These are phyloP conservation scores for Mesocricetus auratus DNA, from an alignment of 2,113 vertebrate species.

Conservation along the genomic window DNA sequence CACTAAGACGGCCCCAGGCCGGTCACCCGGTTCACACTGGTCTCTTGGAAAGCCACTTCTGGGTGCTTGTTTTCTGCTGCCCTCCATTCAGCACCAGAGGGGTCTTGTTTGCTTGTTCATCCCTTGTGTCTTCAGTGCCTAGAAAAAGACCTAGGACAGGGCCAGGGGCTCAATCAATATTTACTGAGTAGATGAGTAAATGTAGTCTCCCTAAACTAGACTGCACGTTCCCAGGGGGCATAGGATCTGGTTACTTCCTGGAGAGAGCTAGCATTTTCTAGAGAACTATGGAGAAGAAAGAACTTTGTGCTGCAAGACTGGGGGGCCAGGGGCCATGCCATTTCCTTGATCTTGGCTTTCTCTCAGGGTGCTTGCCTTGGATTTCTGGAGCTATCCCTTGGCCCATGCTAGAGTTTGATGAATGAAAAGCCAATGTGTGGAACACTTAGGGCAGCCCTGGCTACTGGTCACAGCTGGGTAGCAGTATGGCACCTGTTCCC, in stretches of 20 bases:
- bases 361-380: not conserved
- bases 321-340: not conserved
- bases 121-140: not conserved
- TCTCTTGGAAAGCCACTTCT: not conserved
- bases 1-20: not conserved
- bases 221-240: constrained; percentile 14
- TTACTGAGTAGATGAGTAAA: constrained; percentile 59
- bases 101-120: constrained; percentile 7
- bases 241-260: constrained; percentile 60
- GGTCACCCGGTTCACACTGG: not conserved
- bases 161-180: constrained; percentile 60
- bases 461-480: not conserved
- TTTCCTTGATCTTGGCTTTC: not conserved
- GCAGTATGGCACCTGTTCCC: not conserved
- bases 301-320: not conserved
- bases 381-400: not conserved
- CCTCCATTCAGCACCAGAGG: not conserved
- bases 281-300: not conserved
- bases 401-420: not conserved
- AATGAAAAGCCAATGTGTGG: not conserved
- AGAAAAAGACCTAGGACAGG: constrained; percentile 42
- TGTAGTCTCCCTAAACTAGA: constrained; percentile 46
- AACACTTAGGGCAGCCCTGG: not conserved
- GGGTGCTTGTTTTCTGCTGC: not conserved
- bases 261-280: constrained; percentile 47